Percentiles rank a stretch among this genome's conserved stretches.
These are phyloP conservation scores for Anarrhichthys ocellatus DNA, from an alignment of 2,113 vertebrate species.

Conservation along the genomic window DNA sequence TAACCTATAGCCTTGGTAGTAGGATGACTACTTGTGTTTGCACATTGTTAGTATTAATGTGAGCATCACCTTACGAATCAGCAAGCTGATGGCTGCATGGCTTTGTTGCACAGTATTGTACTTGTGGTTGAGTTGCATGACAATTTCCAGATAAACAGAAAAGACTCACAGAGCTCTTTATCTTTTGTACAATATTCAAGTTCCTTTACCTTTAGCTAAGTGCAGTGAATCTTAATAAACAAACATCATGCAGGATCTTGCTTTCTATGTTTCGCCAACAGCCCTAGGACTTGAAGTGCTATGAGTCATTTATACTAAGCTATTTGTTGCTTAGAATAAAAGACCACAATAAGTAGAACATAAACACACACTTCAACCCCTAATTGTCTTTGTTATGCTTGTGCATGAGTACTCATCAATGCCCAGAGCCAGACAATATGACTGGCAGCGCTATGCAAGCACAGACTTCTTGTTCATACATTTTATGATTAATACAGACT, in stretches of 20 bases:
- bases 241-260: constrained; percentile 29
- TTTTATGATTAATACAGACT: constrained; percentile 78
- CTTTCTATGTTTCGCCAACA: constrained; percentile 41
- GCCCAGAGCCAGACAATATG: constrained; percentile 61
- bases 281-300: constrained; percentile 23
- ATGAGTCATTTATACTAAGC: constrained; percentile 40
- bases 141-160: not conserved
- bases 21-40: not conserved
- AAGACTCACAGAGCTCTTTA: not conserved
- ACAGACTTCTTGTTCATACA: constrained; percentile 70
- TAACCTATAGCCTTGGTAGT: not conserved
- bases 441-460: constrained; percentile 67
- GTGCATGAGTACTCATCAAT: constrained; percentile 56
- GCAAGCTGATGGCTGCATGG: not conserved
- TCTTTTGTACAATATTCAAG: not conserved
- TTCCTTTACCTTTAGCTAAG: constrained; percentile 20
- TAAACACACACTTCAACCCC: constrained; percentile 45
- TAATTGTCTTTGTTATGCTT: constrained; percentile 69
- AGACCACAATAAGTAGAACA: constrained; percentile 31
- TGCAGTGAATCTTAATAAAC: constrained; percentile 27
- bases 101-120: not conserved
- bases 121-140: constrained; percentile 8
- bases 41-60: not conserved
- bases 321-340: constrained; percentile 54
- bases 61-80: not conserved